phyloP scores from a whole-genome alignment of 2,888 invertebrate genomes.

The Phortica magna region DNA sequence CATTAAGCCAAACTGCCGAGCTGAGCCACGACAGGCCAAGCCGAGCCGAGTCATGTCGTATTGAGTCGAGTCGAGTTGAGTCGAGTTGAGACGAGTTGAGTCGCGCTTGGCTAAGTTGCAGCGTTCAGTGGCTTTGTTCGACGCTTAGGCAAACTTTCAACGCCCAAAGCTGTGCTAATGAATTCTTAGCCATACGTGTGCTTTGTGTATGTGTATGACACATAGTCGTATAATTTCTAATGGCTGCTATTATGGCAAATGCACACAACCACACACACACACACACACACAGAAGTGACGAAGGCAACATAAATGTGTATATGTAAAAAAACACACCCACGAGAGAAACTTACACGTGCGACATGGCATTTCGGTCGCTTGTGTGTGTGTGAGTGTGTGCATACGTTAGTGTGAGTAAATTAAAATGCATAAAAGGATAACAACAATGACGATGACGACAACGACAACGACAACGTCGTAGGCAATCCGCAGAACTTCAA shows the following conservation, averaged over 20 bases:
- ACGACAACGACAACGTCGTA: conserved; percentile 35
- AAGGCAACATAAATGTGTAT: background rate
- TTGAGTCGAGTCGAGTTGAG: background rate
- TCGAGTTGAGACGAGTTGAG: background rate
- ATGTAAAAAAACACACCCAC: conserved; percentile 50
- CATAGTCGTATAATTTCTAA: conserved; percentile 68
- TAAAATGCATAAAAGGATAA: conserved; percentile 71
- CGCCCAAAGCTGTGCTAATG: conserved; percentile 62
- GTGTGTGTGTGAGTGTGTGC: conserved; percentile 27
- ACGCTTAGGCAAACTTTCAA: conserved; percentile 52
- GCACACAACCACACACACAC: conserved; percentile 44
- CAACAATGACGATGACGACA: conserved; percentile 49
- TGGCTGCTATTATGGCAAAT: conserved; percentile 66
- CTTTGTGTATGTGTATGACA: conserved; percentile 36
- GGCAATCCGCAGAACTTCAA: conserved; percentile 55
- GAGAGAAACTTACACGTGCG: conserved; percentile 56
- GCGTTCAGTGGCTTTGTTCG: conserved; percentile 19
- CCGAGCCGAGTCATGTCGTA: background rate
- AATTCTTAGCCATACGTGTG: conserved; percentile 57
- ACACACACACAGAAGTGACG: conserved; percentile 30
- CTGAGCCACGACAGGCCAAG: background rate
- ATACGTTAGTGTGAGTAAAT: conserved; percentile 56
- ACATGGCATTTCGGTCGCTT: background rate
- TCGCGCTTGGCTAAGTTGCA: conserved; percentile 48
- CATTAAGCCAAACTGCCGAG: background rate